Evolutionary conservation across 1,140 invertebrate genomes (phyloP), one percentile per base, ranked within the genome.

Genomic region (Trypoxylus dichotomus): DNA sequence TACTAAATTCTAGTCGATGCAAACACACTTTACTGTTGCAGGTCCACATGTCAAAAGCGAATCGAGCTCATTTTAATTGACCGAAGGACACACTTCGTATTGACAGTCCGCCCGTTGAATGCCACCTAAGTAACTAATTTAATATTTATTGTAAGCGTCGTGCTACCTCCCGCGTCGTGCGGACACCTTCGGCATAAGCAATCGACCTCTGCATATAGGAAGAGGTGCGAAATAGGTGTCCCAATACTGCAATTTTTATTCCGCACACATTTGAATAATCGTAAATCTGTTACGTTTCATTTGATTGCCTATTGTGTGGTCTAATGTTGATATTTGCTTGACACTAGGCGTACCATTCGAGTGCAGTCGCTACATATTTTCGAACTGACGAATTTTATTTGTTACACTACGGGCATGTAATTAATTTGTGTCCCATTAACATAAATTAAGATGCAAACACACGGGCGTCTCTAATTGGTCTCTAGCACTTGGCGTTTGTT

Each of bases 301-400:
- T 73, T 73, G 80, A 76, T 78, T 76, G 76, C 78, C 80, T 79
- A 81, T 81, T 81, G 81, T 81, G 81, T 78, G 81, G 79, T 81
- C 81, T 81, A 81, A 80, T 80, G 78, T 74, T 78, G 79, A 78
- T 42, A 81, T 81, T 81, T 80, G 76, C 80, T 79, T 80, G 76
- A 79, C 80, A 80, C 72, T 41, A 37, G 76, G 58, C 80, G 79
- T 81, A 77, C 71, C 24, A 27, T 25, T 63, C 42, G 72, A 74
- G 11, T 7, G 37, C 77, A 41, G 43, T 78, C 42, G n/a, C 21
- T 72, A 77, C 27, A 73, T 73, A 73, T 73, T 73, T 73, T 73
- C 37, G 71, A 73, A 32, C 27, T 73, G 29, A 42, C n/a, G 71
- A 32, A 42, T 73, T 73, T 73, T 73, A 73, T 73, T 42, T 32